These are phyloP conservation scores for Prionailurus viverrinus DNA, from an alignment of 2,113 vertebrate species.

Conservation along the genomic window DNA sequence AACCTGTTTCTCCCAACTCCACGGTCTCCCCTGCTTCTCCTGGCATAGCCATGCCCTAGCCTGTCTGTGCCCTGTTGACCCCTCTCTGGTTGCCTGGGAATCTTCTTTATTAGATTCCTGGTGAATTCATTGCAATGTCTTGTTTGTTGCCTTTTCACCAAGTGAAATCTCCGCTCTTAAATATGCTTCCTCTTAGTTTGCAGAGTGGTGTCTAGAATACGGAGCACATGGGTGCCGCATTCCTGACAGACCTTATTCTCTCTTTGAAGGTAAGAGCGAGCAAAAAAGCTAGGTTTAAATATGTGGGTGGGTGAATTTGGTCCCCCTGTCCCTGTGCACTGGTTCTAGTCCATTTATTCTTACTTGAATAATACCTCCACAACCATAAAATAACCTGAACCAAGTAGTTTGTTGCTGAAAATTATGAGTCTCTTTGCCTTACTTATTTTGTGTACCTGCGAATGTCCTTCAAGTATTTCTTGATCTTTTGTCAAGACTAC, in stretches of 20 bases:
- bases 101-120: not conserved
- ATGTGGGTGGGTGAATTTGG: fast-evolving
- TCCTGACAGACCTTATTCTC: slow-evolving; percentile 97
- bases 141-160: not conserved
- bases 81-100: too few species aligned
- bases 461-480: not conserved
- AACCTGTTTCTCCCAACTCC: fast-evolving
- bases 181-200: slow-evolving; percentile 89
- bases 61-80: too few species aligned
- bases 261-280: slow-evolving; percentile 95
- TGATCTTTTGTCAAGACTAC: not conserved
- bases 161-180: not conserved
- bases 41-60: not conserved
- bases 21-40: not conserved
- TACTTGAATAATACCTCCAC: not conserved
- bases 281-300: not conserved
- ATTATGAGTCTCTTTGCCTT: not conserved
- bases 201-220: slow-evolving; percentile 98
- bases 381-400: not conserved
- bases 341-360: not conserved
- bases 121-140: not conserved
- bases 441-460: not conserved
- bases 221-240: slow-evolving; percentile 98
- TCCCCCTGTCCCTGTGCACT: not conserved
- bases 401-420: not conserved